phyloP scores from a whole-genome alignment of 2,797 vertebrate species.

The Aeoliscus strigatus region DNA sequence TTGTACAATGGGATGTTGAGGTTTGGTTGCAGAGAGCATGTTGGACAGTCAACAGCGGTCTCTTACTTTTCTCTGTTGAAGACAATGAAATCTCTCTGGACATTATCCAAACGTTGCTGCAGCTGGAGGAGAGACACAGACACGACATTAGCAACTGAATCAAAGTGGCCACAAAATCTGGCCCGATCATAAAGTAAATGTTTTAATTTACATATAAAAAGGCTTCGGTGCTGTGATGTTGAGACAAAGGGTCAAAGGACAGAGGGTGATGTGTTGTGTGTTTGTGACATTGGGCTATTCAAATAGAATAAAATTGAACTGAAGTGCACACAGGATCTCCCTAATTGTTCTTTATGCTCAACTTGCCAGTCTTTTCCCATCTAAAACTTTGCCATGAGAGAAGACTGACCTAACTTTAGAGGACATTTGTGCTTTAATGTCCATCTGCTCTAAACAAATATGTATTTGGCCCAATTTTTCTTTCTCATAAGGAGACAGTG shows the following conservation, averaged over 20 bases:
- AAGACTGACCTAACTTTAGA: conserved; percentile 26
- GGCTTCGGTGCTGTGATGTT: conserved; percentile 3
- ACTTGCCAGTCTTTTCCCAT: not conserved
- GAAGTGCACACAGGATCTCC: too few relatives aligned
- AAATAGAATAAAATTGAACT: too few relatives aligned
- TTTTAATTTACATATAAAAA: not conserved
- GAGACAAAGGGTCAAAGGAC: too few relatives aligned
- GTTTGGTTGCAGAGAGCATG: not conserved
- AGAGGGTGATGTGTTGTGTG: too few relatives aligned
- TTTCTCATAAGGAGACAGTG: conserved; percentile 18
- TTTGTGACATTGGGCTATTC: too few relatives aligned
- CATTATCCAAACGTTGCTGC: conserved; percentile 87
- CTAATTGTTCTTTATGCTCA: too few relatives aligned
- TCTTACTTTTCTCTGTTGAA: conserved; percentile 98
- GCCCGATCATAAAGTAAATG: not conserved
- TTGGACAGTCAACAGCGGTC: not conserved
- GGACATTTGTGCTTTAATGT: conserved; percentile 15
- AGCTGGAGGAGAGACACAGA: conserved; percentile 72
- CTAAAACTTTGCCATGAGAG: conserved; percentile 7
- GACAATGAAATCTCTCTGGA: conserved; percentile 93
- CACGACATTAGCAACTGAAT: conserved; percentile 8
- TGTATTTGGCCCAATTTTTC: conserved; percentile 36
- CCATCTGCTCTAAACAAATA: conserved; percentile 15
- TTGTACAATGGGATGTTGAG: too few relatives aligned
- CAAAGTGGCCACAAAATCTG: conserved; percentile 2